Evolutionary conservation across 2,888 invertebrate species (phyloP).

Genomic region (Fissipunctia ypsillon): DNA sequence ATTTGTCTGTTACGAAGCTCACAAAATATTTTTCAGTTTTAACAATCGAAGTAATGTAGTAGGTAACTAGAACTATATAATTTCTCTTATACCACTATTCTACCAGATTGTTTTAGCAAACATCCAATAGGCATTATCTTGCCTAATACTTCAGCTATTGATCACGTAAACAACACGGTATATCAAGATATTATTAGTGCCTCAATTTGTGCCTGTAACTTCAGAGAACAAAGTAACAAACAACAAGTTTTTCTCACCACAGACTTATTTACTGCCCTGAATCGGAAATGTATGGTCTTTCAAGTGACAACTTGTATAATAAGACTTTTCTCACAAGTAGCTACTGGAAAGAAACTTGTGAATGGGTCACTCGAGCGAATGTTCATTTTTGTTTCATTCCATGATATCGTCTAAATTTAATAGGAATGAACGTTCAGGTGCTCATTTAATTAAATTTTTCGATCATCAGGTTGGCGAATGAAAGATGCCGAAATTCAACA

Average conservation of each 20-base stretch:
- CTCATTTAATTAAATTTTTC: neutral
- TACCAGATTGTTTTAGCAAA: conserved; percentile 13
- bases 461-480: neutral
- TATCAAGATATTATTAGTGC: conserved; percentile 28
- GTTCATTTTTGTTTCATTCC: neutral
- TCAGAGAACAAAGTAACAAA: conserved; percentile 24
- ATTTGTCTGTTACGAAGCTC: neutral
- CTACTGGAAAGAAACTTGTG: neutral
- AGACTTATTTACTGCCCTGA: conserved; percentile 26
- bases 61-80: neutral
- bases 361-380: neutral
- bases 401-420: neutral
- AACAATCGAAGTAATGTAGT: neutral
- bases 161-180: conserved; percentile 18
- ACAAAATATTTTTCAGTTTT: neutral
- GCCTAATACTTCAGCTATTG: conserved; percentile 15
- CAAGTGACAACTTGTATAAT: neutral
- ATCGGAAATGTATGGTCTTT: conserved; percentile 15
- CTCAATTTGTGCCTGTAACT: conserved; percentile 17
- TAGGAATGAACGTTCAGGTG: neutral
- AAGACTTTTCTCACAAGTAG: neutral
- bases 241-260: neutral
- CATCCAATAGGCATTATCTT: neutral
- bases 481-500: neutral
- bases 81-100: neutral